Conservation (phyloP, 2,113 vertebrate species). For the Sinocyclocheilus rhinocerous region DNA sequence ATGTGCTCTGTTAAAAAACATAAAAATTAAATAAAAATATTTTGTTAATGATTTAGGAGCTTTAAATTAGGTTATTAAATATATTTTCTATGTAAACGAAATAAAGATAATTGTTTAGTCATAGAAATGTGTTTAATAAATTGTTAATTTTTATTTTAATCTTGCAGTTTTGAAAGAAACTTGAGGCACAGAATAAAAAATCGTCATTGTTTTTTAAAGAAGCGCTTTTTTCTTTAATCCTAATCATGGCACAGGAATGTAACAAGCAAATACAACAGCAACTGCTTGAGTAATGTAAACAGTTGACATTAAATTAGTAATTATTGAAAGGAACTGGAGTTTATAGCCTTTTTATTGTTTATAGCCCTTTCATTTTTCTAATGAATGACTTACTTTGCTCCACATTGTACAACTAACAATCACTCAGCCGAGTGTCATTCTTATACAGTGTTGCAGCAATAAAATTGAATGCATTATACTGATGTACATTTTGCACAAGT, state of each 20-base stretch:
- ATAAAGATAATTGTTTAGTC: conserved; percentile 69
- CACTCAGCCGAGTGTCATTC: conserved; percentile 54
- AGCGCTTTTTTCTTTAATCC: no score
- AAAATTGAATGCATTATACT: conserved; percentile 40
- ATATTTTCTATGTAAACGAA: conserved; percentile 69
- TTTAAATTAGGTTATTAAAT: neutral
- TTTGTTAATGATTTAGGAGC: no score
- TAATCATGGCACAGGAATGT: neutral
- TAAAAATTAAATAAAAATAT: no score
- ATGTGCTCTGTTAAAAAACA: no score
- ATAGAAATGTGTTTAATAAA: conserved; percentile 74
- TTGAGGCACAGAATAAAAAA: conserved; percentile 59
- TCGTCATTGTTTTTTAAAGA: neutral
- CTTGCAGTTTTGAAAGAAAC: conserved; percentile 71
- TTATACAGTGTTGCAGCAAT: conserved; percentile 43
- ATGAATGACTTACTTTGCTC: conserved; percentile 43
- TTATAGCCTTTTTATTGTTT: conserved; percentile 54
- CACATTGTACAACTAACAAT: conserved; percentile 66
- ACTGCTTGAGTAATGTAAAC: neutral
- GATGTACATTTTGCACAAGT: neutral
- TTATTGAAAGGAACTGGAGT: neutral
- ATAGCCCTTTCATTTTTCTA: conserved; percentile 19
- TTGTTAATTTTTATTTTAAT: conserved; percentile 69
- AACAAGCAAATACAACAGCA: neutral
- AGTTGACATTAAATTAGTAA: no score